Evolutionary conservation across 2,113 vertebrate genomes (phyloP), one percentile per base, ranked within the genome.

Genomic region (Syrrhaptes paradoxus): DNA sequence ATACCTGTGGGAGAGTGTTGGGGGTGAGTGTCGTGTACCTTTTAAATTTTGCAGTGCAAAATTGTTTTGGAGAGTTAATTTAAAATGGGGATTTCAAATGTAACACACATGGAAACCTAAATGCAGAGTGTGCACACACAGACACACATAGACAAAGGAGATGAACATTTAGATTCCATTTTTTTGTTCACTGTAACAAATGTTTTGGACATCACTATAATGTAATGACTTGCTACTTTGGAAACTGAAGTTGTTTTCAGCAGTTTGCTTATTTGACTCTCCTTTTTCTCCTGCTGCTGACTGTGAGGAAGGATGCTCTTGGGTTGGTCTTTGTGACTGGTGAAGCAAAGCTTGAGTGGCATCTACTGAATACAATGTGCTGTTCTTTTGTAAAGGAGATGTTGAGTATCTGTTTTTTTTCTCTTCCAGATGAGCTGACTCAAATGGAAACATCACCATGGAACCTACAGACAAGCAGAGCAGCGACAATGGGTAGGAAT

Each of bases 401-500:
- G 3, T 58, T 80, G 28, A 21, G 1, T 85, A 51, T 32, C 29
- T 87, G 31, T 24, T 13, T 51, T 26, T 71, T 93, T 85, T 95
- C 59, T 94, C 58, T 97, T 97, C n/a, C 96, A 97, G 97, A 97
- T 97, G 93, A 96, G 16, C 16, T 96, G 83, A 81, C 61, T 89
- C 29, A 62, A 75, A 89, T 24, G 76, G 76, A 96, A 76, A 24
- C 31, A 29, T 73, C 85, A 45, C 55, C 17, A 97, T 97, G 97
- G 94, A 97, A 10, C 87, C 92, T 77, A 80, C 52, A 12, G 78
- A 78, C 11, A 73, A 45, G 11, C 31, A 85, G 32, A 89, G 29
- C 45, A 81, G 52, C 68, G 51, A 46, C n/a, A 87, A 82, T 34
- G 81, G 96, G 95, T 97, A 96, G 91, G 90, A 38, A 8, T 78